phyloP scores from a whole-genome alignment of 2,888 invertebrate genomes.

The Seira musarum region DNA sequence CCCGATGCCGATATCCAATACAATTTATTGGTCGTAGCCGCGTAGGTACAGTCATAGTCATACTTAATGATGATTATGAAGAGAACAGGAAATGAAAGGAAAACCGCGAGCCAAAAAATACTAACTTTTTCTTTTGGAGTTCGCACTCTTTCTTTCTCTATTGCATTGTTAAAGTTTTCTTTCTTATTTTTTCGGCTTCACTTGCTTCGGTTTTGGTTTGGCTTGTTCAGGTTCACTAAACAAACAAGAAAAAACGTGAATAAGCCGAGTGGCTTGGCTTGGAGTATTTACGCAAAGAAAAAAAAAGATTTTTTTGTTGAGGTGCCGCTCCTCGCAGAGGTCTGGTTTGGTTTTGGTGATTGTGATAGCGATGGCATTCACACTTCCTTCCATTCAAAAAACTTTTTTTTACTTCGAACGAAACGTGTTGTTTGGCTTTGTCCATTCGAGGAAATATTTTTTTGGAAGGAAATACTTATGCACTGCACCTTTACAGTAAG shows the following conservation, averaged over 20 bases:
- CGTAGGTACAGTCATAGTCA: too few relatives aligned
- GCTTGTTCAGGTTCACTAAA: not conserved
- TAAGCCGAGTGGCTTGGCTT: not conserved
- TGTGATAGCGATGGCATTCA: not conserved
- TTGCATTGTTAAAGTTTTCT: not conserved
- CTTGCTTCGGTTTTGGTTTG: not conserved
- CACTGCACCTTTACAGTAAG: not conserved
- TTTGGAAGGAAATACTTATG: not conserved
- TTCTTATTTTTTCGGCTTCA: not conserved
- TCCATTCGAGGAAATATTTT: not conserved
- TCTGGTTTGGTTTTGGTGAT: not conserved
- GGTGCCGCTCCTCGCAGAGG: too few relatives aligned
- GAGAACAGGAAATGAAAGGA: not conserved
- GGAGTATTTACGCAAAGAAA: not conserved
- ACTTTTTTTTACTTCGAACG: not conserved
- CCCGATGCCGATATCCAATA: too few relatives aligned
- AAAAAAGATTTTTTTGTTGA: too few relatives aligned
- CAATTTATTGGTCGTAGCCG: too few relatives aligned
- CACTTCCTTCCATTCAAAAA: not conserved
- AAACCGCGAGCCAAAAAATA: not conserved
- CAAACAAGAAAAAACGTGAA: not conserved
- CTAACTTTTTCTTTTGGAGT: not conserved
- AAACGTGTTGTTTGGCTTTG: not conserved
- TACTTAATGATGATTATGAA: not conserved
- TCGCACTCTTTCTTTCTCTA: not conserved